Evolutionary conservation across 2,888 invertebrate species (phyloP), one percentile per base, ranked within the genome.

Genomic region (Tolmerus cingulatus): DNA sequence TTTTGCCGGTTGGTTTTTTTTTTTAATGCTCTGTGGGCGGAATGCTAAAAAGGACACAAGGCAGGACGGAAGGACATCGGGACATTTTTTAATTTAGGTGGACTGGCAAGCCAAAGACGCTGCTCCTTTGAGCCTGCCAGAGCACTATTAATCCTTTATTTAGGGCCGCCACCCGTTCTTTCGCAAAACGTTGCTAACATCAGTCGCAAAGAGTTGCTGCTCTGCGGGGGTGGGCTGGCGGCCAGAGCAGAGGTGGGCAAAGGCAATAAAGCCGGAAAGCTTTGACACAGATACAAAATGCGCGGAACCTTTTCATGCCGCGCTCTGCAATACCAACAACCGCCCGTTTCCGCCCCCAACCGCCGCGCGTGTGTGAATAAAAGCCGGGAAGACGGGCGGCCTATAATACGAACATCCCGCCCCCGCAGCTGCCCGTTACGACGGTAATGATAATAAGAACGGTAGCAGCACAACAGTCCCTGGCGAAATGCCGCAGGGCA

Each of bases 31-130:
- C 55, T 86, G 46, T 86, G 40, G 74, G 85, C 74, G 27, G 46
- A 74, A 74, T 16, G n/a, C 27, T 43, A 9, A 85, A 82, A 85
- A 85, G 85, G 85, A 87, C 81, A 87, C 81, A 81, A 74, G 81
- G 79, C 66, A 55, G 77, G 86, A 87, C 46, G 40, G 46, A 85
- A 85, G 85, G 85, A 85, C 51, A 85, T 78, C 51, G 84, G 78
- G 55, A 66, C 82, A 86, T 87, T 87, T 76, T 88, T 88, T 88
- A 87, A 88, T 88, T 88, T 88, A 88, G 88, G 86, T 85, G 87
- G 88, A 74, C 74, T 85, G 85, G 37, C 30, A 88, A 88, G 78
- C 88, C 85, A 86, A 88, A 88, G 79, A 88, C 82, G 85, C 87
- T 87, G 51, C 51, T 86, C 85, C 77, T 88, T 88, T 88, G 88